Percentiles rank a stretch among this genome's conserved stretches.
phyloP scores from a whole-genome alignment of 2,888 invertebrate genomes.

The Lasius fuliginosus region DNA sequence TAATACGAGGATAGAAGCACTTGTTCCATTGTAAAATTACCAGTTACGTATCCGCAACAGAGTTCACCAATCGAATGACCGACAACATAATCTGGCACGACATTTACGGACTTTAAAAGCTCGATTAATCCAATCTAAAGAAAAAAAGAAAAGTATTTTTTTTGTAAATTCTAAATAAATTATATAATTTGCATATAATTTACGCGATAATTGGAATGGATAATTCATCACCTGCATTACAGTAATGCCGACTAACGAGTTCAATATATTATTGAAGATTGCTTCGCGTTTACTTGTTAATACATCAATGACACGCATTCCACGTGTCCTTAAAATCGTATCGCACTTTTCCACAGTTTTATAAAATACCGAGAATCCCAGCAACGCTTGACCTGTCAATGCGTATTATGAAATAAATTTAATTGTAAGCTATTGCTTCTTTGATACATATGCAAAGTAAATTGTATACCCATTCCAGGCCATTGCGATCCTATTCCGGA shows the following conservation, averaged over 20 bases:
- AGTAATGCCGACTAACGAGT: slow-evolving; percentile 92
- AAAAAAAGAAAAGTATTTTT: no score
- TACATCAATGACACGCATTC: slow-evolving; percentile 89
- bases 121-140: slow-evolving; percentile 89
- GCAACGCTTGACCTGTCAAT: slow-evolving; percentile 89
- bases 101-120: slow-evolving; percentile 88
- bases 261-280: slow-evolving; percentile 89
- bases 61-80: slow-evolving; percentile 98
- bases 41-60: slow-evolving; percentile 98
- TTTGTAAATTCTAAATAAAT: slow-evolving; percentile 82
- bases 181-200: no score
- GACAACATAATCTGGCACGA: slow-evolving; percentile 91
- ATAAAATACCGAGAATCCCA: slow-evolving; percentile 89
- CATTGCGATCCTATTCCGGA: slow-evolving; percentile 86
- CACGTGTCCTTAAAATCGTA: slow-evolving; percentile 88
- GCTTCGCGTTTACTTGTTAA: slow-evolving; percentile 88
- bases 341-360: slow-evolving; percentile 89
- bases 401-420: background rate
- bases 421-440: background rate
- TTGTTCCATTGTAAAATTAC: slow-evolving; percentile 90
- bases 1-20: slow-evolving; percentile 81
- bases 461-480: slow-evolving; percentile 68
- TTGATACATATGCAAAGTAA: background rate
- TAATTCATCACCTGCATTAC: slow-evolving; percentile 87
- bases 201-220: no score